These are phyloP conservation scores for Nasonia giraulti DNA, from an alignment of 1,140 invertebrate genomes.

Conservation along the genomic window DNA sequence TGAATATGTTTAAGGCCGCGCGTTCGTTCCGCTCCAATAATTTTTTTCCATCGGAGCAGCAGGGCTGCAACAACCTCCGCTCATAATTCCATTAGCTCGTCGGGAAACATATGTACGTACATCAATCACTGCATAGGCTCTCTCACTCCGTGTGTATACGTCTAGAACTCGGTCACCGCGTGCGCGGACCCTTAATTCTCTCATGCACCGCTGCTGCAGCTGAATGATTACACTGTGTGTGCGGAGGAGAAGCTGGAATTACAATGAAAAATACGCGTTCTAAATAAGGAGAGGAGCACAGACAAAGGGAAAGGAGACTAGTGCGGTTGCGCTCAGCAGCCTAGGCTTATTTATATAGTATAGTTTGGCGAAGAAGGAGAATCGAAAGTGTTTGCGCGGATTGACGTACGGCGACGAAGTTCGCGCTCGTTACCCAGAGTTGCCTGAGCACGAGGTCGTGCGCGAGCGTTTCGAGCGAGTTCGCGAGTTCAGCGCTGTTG, in stretches of 20 bases:
- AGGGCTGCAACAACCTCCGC: not conserved
- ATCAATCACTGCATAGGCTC: not conserved
- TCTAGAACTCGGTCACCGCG: not conserved
- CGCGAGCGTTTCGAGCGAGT: not conserved
- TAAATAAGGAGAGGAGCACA: conserved; percentile 30
- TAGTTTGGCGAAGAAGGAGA: not conserved
- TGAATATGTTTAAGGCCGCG: not conserved
- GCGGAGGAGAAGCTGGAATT: conserved; percentile 7
- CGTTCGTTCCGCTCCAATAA: not conserved
- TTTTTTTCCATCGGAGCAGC: not conserved
- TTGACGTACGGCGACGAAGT: not conserved
- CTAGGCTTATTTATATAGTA: not conserved
- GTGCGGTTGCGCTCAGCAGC: not conserved
- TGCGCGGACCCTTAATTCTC: not conserved
- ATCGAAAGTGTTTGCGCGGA: conserved; percentile 32
- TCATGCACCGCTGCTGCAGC: not conserved
- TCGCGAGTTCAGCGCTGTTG: not conserved
- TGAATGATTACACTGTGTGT: not conserved
- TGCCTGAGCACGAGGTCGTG: not conserved
- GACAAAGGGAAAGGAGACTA: conserved; percentile 45
- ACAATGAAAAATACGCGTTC: conserved; percentile 35
- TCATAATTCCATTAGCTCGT: conserved; percentile 3
- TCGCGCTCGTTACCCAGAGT: not conserved
- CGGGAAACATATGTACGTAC: not conserved
- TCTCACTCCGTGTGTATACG: not conserved